A percentile compares a stretch with the other conserved stretches of the same genome.
phyloP scores from a whole-genome alignment of 2,888 invertebrate genomes.

The Microdon myrmicae region DNA sequence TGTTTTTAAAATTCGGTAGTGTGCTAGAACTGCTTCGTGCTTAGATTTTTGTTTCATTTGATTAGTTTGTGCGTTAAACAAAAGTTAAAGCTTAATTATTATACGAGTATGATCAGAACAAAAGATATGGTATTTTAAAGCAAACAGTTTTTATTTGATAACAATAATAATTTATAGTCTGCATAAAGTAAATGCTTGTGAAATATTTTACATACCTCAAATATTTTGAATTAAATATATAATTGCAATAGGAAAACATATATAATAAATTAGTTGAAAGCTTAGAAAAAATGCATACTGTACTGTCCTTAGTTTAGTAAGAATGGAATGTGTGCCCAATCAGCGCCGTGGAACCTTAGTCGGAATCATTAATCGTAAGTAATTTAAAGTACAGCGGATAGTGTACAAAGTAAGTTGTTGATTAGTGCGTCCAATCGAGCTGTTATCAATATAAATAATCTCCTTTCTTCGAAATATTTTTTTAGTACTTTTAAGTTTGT shows the following conservation, averaged over 20 bases:
- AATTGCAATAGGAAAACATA: constrained; percentile 9
- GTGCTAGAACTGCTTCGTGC: constrained; percentile 22
- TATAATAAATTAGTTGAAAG: constrained; percentile 30
- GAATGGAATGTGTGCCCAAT: too few relatives aligned
- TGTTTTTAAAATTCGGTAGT: constrained; percentile 1
- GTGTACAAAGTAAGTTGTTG: constrained; percentile 16
- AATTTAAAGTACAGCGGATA: too few relatives aligned
- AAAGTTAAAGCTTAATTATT: constrained; percentile 7
- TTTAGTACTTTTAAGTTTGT: neutral
- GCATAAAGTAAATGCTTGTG: constrained; percentile 42
- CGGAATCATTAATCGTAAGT: constrained; percentile 33
- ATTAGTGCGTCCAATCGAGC: constrained; percentile 33
- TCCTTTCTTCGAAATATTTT: too few relatives aligned
- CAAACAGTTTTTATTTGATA: constrained; percentile 10
- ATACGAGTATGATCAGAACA: constrained; percentile 11
- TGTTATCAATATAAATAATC: too few relatives aligned
- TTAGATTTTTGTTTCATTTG: neutral
- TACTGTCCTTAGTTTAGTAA: constrained; percentile 48
- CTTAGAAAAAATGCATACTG: constrained; percentile 48
- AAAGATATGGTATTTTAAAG: neutral
- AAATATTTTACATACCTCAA: constrained; percentile 41
- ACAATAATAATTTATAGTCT: constrained; percentile 10
- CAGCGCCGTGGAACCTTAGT: constrained; percentile 21
- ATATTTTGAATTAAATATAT: constrained; percentile 8
- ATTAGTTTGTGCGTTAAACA: constrained; percentile 3